Conservation (phyloP, 2,888 invertebrate genomes). For the Patella pellucida region DNA sequence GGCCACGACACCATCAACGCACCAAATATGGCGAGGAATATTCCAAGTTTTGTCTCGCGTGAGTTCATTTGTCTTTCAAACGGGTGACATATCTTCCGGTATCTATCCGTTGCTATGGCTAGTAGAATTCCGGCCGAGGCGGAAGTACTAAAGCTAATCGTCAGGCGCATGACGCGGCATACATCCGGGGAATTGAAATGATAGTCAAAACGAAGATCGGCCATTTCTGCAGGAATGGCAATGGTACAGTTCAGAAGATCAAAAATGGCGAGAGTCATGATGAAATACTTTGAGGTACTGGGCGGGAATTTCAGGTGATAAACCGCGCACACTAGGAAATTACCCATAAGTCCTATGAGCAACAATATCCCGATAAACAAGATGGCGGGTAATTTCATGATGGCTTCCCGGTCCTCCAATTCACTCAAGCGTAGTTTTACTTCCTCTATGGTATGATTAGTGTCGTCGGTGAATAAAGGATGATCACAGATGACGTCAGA, state of each 20-base stretch:
- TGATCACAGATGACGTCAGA: constrained; percentile 10
- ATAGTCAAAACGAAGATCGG: constrained; percentile 35
- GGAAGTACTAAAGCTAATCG: constrained; percentile 22
- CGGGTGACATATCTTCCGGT: constrained; percentile 41
- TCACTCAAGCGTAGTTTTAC: constrained; percentile 13
- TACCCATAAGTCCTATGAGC: constrained; percentile 18
- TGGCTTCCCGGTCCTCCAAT: constrained; percentile 18
- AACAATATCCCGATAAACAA: constrained; percentile 20
- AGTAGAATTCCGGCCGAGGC: constrained; percentile 36
- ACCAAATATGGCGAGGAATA: constrained; percentile 28
- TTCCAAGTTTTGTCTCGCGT: constrained; percentile 35
- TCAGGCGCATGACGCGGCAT: constrained; percentile 20
- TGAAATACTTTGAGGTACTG: constrained; percentile 38
- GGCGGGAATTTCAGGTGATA: constrained; percentile 21
- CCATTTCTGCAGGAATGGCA: constrained; percentile 42
- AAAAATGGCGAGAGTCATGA: constrained; percentile 37
- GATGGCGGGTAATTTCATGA: constrained; percentile 22
- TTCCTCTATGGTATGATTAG: constrained; percentile 18
- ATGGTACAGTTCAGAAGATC: constrained; percentile 41
- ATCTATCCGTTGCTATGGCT: constrained; percentile 42
- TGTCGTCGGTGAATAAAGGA: constrained; percentile 14
- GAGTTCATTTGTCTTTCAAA: constrained; percentile 41
- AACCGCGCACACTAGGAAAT: constrained; percentile 19
- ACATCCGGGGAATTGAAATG: constrained; percentile 23
- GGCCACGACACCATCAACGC: constrained; percentile 39